These are phyloP conservation scores for Edolisoma coerulescens DNA, from an alignment of 2,113 vertebrate species.

Conservation along the genomic window DNA sequence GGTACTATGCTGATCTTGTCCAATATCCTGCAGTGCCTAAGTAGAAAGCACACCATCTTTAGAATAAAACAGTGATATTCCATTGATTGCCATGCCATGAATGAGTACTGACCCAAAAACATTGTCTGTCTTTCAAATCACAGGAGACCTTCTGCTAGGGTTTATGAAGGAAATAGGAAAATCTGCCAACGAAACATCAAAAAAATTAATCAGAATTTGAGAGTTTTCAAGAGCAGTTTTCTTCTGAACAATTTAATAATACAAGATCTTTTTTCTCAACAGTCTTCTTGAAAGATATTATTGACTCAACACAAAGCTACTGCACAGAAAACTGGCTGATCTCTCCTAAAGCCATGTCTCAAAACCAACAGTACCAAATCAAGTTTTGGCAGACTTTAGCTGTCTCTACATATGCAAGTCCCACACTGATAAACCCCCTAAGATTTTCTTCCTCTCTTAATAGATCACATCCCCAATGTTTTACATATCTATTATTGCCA, in stretches of 20 bases:
- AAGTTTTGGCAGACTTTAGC: not conserved
- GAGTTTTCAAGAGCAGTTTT: not conserved
- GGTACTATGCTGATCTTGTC: not conserved
- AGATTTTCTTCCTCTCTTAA: not conserved
- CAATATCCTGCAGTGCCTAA: not conserved
- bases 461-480: not conserved
- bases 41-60: not conserved
- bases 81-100: not conserved
- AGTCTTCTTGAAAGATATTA: not conserved
- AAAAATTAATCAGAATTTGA: not conserved
- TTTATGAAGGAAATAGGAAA: not conserved
- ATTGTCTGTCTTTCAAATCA: not conserved
- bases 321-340: not conserved
- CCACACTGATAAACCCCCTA: not conserved
- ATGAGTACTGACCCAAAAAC: not conserved
- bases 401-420: not conserved
- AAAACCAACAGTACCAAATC: not conserved
- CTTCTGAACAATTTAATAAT: not conserved
- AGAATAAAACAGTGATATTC: not conserved
- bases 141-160: not conserved
- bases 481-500: not conserved
- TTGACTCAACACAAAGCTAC: not conserved
- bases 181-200: not conserved
- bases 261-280: not conserved
- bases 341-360: not conserved